Evolutionary conservation across 2,888 invertebrate species (phyloP).

Genomic region (Nomada fucata): DNA sequence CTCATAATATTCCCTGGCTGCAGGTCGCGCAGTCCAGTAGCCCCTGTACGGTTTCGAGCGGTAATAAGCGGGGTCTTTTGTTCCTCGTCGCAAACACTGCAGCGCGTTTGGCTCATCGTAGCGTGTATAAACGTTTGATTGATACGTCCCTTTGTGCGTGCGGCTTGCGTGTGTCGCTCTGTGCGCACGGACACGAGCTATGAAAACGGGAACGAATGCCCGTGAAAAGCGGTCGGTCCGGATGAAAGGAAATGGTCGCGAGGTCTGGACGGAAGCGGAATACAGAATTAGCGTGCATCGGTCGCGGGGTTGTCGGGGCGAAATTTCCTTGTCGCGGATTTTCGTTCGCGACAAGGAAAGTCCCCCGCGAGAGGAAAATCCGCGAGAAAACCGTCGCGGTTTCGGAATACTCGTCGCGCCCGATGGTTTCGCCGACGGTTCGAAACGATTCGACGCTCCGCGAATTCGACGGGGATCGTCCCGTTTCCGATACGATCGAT

Average conservation of each 20-base stretch:
- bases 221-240: background rate
- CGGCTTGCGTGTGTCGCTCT: background rate
- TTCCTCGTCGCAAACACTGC: constrained; percentile 28
- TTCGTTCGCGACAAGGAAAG: background rate
- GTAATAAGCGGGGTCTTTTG: constrained; percentile 46
- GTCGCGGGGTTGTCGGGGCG: background rate
- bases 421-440: background rate
- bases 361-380: background rate
- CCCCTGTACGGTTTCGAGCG: background rate
- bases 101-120: constrained; percentile 11
- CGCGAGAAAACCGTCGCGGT: background rate
- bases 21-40: background rate
- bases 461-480: background rate
- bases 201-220: background rate
- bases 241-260: background rate
- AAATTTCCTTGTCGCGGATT: background rate
- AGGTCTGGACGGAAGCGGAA: background rate
- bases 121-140: constrained; percentile 48
- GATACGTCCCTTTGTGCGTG: constrained; percentile 39
- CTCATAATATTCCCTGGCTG: constrained; percentile 8
- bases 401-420: too few relatives aligned
- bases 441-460: constrained; percentile 3
- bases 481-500: background rate
- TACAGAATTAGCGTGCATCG: background rate
- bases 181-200: background rate